A percentile compares a stretch with the other conserved stretches of the same genome.
Evolutionary conservation across 2,888 invertebrate genomes (phyloP).

Genomic region (Coleophora flavipennella): DNA sequence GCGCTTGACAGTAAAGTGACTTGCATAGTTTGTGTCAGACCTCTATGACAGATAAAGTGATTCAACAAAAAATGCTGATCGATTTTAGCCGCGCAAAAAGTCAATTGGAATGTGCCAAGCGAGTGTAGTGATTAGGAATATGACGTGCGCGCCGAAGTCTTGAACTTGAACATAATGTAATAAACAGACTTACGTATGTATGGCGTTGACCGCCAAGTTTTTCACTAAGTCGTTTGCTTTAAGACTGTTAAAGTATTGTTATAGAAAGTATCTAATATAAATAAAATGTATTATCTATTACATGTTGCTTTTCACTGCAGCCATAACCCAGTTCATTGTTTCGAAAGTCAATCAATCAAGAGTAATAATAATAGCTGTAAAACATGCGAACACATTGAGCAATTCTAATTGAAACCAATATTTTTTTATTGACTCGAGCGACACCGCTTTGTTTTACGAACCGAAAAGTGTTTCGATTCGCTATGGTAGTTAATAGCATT

Average conservation of each 20-base stretch:
- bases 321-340: conserved; percentile 3
- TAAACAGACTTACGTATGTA: conserved; percentile 42
- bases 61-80: conserved; percentile 4
- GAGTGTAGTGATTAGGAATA: conserved; percentile 3
- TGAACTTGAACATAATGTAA: conserved; percentile 54
- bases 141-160: conserved; percentile 8
- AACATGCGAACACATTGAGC: conserved; percentile 13
- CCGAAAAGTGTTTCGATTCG: conserved; percentile 5
- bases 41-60: not conserved
- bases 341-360: conserved; percentile 3
- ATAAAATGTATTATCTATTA: conserved; percentile 46
- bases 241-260: conserved; percentile 73
- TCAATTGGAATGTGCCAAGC: conserved; percentile 8
- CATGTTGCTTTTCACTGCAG: conserved; percentile 18
- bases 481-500: conserved; percentile 16
- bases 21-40: not conserved
- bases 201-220: conserved; percentile 56
- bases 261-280: conserved; percentile 64
- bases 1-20: conserved; percentile 35
- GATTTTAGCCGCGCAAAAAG: conserved; percentile 1
- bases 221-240: conserved; percentile 66
- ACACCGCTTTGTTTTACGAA: conserved; percentile 18
- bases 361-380: conserved; percentile 1
- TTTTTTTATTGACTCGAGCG: conserved; percentile 12
- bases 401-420: conserved; percentile 18